A percentile compares a stretch with the other conserved stretches of the same genome.
These are phyloP conservation scores for Ectropis crepuscularia DNA, from an alignment of 2,888 invertebrate species.

Conservation along the genomic window DNA sequence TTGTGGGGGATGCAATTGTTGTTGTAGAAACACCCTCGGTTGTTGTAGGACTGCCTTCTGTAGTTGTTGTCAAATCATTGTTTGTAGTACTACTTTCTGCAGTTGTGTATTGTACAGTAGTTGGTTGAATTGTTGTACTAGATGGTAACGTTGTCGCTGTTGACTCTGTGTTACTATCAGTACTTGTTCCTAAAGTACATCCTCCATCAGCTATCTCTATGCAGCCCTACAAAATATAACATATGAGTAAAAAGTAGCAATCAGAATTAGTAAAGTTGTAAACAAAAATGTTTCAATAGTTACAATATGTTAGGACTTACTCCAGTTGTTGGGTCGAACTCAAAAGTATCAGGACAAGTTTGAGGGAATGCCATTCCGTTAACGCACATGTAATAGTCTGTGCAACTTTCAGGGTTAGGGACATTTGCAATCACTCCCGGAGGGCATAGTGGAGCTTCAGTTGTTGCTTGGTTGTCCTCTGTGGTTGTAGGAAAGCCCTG, in stretches of 20 bases:
- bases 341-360: slow-evolving; percentile 24
- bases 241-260: no score
- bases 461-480: background rate
- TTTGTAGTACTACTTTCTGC: background rate
- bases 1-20: background rate
- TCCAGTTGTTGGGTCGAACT: slow-evolving; percentile 4
- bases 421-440: slow-evolving; percentile 11
- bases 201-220: slow-evolving; percentile 47
- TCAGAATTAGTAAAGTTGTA: background rate
- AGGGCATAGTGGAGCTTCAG: slow-evolving; percentile 7
- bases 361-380: slow-evolving; percentile 23
- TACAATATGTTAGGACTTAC: slow-evolving; percentile 1
- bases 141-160: background rate
- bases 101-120: background rate
- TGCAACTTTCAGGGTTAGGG: slow-evolving; percentile 28
- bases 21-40: background rate
- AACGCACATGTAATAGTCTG: slow-evolving; percentile 31
- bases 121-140: background rate
- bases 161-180: background rate
- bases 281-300: background rate
- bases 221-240: slow-evolving; percentile 41
- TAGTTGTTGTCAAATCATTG: background rate
- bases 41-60: background rate
- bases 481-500: slow-evolving; percentile 4
- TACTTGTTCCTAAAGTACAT: slow-evolving; percentile 40